Evolutionary conservation across 2,113 vertebrate genomes (phyloP).

Genomic region (Anoura caudifer): DNA sequence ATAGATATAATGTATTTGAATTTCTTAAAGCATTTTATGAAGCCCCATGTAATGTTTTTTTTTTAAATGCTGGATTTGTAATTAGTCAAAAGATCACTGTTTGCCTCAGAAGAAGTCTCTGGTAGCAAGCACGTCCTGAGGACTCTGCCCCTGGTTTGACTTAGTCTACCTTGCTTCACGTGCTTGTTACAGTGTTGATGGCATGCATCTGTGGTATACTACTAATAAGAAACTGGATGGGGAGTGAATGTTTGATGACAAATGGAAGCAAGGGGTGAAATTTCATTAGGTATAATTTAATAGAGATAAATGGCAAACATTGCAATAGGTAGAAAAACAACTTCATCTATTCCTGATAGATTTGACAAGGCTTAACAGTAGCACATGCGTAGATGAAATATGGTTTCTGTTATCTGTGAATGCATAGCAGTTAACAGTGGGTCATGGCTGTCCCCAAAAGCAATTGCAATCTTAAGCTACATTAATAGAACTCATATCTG

Average conservation of each 20-base stretch:
- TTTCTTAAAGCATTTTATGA: neutral
- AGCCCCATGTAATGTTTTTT: neutral
- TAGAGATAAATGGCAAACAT: conserved; percentile 42
- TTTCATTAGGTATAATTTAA: conserved; percentile 26
- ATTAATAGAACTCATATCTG: neutral
- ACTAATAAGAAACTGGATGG: neutral
- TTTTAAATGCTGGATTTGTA: neutral
- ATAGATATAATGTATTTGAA: neutral
- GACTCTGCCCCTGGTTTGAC: neutral
- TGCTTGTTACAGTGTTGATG: neutral
- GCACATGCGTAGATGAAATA: neutral
- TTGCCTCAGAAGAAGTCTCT: neutral
- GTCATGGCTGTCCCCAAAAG: neutral
- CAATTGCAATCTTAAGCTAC: neutral
- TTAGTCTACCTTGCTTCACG: neutral
- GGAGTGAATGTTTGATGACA: neutral
- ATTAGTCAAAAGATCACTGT: neutral
- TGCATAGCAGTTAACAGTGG: neutral
- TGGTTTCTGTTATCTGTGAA: conserved; percentile 24
- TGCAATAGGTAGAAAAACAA: neutral
- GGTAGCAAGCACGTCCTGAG: neutral
- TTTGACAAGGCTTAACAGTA: neutral
- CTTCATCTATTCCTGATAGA: neutral
- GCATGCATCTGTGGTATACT: neutral
- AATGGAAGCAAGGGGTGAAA: conserved; percentile 5